Conservation (phyloP, 1,140 invertebrate genomes). For the Episyrphus balteatus region DNA sequence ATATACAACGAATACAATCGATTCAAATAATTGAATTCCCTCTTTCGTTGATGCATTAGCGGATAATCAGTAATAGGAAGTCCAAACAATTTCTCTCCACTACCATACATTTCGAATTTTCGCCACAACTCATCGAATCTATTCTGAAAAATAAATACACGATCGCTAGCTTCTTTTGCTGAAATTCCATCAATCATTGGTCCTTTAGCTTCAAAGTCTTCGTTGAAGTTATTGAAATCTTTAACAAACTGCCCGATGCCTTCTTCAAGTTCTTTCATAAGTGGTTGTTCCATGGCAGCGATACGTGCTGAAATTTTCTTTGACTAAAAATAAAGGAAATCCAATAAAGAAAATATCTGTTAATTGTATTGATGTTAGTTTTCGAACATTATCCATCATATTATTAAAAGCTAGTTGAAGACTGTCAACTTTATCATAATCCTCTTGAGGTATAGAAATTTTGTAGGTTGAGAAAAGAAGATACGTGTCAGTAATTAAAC, state of each 20-base stretch:
- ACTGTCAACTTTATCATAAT: slow-evolving; percentile 65
- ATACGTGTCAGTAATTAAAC: slow-evolving; percentile 70
- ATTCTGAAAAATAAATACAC: slow-evolving; percentile 61
- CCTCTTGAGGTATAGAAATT: slow-evolving; percentile 61
- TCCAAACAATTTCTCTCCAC: slow-evolving; percentile 73
- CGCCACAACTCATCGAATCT: slow-evolving; percentile 71
- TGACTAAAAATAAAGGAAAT: slow-evolving; percentile 38
- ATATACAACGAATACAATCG: slow-evolving; percentile 72
- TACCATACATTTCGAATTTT: slow-evolving; percentile 65
- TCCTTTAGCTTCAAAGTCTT: slow-evolving; percentile 62
- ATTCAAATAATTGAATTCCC: slow-evolving; percentile 72
- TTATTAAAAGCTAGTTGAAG: slow-evolving; percentile 65
- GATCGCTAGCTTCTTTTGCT: slow-evolving; percentile 73
- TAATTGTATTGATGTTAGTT: background rate
- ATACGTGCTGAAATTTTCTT: slow-evolving; percentile 60
- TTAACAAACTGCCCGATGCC: slow-evolving; percentile 56
- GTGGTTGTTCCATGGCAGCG: slow-evolving; percentile 62
- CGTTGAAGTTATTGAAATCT: slow-evolving; percentile 58
- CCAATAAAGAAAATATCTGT: no score
- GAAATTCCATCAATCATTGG: slow-evolving; percentile 72
- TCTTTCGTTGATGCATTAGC: slow-evolving; percentile 59
- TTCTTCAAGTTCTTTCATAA: slow-evolving; percentile 56
- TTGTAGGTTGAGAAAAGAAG: slow-evolving; percentile 57
- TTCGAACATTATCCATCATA: slow-evolving; percentile 56
- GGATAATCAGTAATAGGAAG: slow-evolving; percentile 70